A percentile compares a stretch with the other conserved stretches of the same genome.
Evolutionary conservation across 2,113 vertebrate species (phyloP).

Genomic region (Lanius collurio): DNA sequence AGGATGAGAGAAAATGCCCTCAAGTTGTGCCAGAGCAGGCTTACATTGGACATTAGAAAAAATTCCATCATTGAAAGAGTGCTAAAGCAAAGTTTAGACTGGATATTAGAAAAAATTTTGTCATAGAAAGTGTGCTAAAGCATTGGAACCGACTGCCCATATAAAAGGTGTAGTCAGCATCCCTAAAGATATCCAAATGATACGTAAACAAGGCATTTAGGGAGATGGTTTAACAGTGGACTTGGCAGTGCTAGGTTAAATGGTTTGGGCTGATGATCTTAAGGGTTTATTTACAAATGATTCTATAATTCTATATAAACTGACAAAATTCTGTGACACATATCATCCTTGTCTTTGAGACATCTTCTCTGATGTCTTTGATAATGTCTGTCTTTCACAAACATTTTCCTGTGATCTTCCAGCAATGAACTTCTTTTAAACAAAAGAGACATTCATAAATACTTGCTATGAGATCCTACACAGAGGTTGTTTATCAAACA

Average conservation of each 20-base stretch:
- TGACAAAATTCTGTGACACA: neutral
- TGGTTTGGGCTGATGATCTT: neutral
- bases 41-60: neutral
- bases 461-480: neutral
- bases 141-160: rapidly evolving
- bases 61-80: neutral
- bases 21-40: neutral
- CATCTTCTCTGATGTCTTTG: neutral
- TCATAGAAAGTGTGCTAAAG: neutral
- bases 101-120: neutral
- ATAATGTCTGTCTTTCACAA: neutral
- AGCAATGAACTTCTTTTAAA: neutral
- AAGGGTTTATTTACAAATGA: neutral
- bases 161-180: neutral
- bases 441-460: neutral
- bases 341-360: neutral
- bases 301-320: neutral
- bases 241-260: neutral
- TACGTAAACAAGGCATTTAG: neutral
- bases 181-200: neutral
- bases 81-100: neutral
- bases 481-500: neutral
- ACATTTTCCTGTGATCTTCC: neutral
- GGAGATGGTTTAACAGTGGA: neutral
- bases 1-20: neutral